These are phyloP conservation scores for Coleophora flavipennella DNA, from an alignment of 2,888 invertebrate genomes.

Conservation along the genomic window DNA sequence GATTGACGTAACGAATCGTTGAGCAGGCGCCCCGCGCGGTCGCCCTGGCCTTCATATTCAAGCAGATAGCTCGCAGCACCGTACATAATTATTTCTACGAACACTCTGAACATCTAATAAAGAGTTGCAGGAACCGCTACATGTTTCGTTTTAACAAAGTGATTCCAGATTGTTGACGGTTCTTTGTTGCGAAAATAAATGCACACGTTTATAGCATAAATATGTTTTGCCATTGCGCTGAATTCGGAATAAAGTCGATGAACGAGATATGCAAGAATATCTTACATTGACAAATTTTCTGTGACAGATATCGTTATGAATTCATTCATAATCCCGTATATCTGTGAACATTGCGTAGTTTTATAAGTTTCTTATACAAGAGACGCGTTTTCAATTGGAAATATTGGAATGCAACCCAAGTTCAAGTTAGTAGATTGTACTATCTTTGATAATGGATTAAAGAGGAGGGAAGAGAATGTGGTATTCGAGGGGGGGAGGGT, in stretches of 20 bases:
- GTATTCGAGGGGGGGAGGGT: constrained; percentile 18
- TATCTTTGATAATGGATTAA: too few species aligned
- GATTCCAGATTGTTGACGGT: constrained; percentile 38
- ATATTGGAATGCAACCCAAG: too few species aligned
- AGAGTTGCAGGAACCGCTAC: constrained; percentile 52
- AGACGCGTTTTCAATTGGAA: too few species aligned
- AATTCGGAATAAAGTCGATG: too few species aligned
- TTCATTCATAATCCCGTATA: too few species aligned
- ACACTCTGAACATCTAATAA: constrained; percentile 51
- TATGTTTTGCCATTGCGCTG: too few species aligned
- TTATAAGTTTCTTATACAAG: too few species aligned
- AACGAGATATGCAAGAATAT: too few species aligned
- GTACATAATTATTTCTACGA: constrained; percentile 67
- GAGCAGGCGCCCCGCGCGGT: constrained; percentile 55
- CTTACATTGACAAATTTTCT: too few species aligned
- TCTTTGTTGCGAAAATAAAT: constrained; percentile 26
- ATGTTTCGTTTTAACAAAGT: constrained; percentile 29
- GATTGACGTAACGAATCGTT: constrained; percentile 71
- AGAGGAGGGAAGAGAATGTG: background rate
- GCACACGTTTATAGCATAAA: constrained; percentile 1
- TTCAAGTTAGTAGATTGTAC: too few species aligned
- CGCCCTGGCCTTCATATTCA: constrained; percentile 39
- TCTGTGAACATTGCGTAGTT: too few species aligned
- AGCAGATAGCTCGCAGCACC: constrained; percentile 55
- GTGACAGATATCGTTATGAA: too few species aligned